Base-by-base conservation (phyloP, 2,113 vertebrate genomes). In the Hydrolagus affinis region DNA sequence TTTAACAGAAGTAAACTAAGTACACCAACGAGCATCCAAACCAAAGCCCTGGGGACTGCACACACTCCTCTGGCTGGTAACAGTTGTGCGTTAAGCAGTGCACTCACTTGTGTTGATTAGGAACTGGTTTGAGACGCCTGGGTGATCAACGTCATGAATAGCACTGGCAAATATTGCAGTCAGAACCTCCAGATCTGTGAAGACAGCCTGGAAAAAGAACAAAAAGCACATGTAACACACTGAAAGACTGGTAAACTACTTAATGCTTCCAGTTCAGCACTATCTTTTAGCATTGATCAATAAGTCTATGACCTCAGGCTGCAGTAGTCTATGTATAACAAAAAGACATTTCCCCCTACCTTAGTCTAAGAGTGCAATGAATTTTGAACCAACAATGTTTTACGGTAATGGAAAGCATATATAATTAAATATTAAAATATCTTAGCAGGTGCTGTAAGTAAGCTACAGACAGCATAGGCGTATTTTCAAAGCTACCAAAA, bases 81-180 rank as follows among this genome's bases (percentile, higher is more conserved):
- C 78, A 86, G 8, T 80, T 72, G 78, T 23, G 85, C 32, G 44
- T 19, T 77, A 32, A 15, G 74, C 80, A 86, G 85, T 85, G 87
- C 70, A 96, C 98, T 97, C 93, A 99, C 98, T 99, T 89, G 98
- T 99, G 93, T 96, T 99, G 92, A 99, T 99, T 91, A 99, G 97
- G 92, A 99, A 99, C 91, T 99, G 98, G 91, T 99, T 99, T 87
- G 98, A 99, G 90, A 99, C 98, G 21, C 98, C 98, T 68, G 98
- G 98, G 90, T 99, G 98, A 92, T 99, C 98, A 30, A 99, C 98
- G 76, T 99, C 98, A 66, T 99, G 98, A 92, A 99, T 99, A 87
- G 98, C 98, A 93, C 97, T 99, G 89, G 97, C 97, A 92, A 99
- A 99, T 91, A 99, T 97, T 93, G 98, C 98, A 89, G 97, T 96